phyloP scores from a whole-genome alignment of 2,888 invertebrate species.

The Temnothorax ravouxi region DNA sequence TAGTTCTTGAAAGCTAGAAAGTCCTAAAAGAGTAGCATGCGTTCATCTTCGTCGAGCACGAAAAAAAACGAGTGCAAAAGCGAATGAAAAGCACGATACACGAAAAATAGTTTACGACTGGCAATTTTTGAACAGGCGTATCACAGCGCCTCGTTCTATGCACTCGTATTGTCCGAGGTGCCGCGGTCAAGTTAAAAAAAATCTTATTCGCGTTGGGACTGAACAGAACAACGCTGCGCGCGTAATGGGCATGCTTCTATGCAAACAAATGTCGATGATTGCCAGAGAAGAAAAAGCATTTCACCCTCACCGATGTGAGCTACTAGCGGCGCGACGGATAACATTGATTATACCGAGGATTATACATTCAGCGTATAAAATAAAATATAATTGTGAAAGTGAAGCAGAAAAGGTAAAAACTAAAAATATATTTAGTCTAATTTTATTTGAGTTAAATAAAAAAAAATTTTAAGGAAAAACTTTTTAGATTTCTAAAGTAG shows the following conservation, averaged over 20 bases:
- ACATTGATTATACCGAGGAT: slow-evolving; percentile 17
- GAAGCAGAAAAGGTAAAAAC: not conserved
- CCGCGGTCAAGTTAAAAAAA: slow-evolving; percentile 32
- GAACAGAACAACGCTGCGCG: not conserved
- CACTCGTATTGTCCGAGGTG: slow-evolving; percentile 35
- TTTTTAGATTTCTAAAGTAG: not conserved
- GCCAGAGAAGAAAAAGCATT: not conserved
- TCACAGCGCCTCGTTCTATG: slow-evolving; percentile 23
- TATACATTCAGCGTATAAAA: not conserved
- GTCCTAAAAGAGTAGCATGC: not conserved
- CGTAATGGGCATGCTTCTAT: slow-evolving; percentile 23
- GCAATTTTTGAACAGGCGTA: slow-evolving; percentile 62
- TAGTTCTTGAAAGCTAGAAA: slow-evolving; percentile 19
- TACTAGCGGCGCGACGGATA: not conserved
- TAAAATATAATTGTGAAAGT: not conserved
- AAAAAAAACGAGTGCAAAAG: slow-evolving; percentile 63
- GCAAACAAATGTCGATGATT: slow-evolving; percentile 45
- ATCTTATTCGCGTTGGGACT: slow-evolving; percentile 16
- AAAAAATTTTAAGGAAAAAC: not conserved
- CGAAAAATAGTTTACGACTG: slow-evolving; percentile 59
- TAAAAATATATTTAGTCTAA: not conserved
- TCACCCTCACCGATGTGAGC: not conserved
- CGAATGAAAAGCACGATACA: slow-evolving; percentile 58
- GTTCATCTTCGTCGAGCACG: slow-evolving; percentile 5
- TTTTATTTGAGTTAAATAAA: not conserved